phyloP scores from a whole-genome alignment of 23 tunicate genomes.

The Botrylloides violaceus region DNA sequence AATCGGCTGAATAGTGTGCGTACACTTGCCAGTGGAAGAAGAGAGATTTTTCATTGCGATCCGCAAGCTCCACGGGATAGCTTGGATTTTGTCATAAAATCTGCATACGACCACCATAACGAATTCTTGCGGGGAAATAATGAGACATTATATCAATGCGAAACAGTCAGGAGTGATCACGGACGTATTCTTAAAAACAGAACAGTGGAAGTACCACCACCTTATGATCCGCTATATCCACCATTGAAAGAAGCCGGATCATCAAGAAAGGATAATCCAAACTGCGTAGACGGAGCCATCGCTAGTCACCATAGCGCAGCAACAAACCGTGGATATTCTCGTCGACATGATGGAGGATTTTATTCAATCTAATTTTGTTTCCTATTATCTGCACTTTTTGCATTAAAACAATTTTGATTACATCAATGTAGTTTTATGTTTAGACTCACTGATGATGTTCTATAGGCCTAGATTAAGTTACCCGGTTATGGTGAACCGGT shows the following conservation, averaged over 20 bases:
- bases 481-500: no score
- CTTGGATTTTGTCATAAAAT: slow-evolving; percentile 86
- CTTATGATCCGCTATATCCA: slow-evolving; percentile 81
- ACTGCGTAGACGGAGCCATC: slow-evolving; percentile 78
- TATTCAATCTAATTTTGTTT: slow-evolving; percentile 48
- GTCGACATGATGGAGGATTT: slow-evolving; percentile 90
- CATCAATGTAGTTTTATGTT: no score
- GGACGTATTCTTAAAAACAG: slow-evolving; percentile 88
- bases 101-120: slow-evolving; percentile 80
- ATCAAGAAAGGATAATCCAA: slow-evolving; percentile 48
- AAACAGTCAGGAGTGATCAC: slow-evolving; percentile 58
- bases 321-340: slow-evolving; percentile 90
- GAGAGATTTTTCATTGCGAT: slow-evolving; percentile 72
- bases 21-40: slow-evolving; percentile 72
- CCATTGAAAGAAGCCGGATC: slow-evolving; percentile 40
- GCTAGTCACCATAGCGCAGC: slow-evolving; percentile 93
- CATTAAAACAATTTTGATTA: no score
- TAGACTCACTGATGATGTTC: no score
- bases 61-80: slow-evolving; percentile 84
- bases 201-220: slow-evolving; percentile 56
- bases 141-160: slow-evolving; percentile 51
- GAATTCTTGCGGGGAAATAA: slow-evolving; percentile 67
- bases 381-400: not conserved
- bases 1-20: slow-evolving; percentile 54
- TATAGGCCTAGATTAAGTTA: no score